Evolutionary conservation across 2,113 vertebrate species (phyloP).

Genomic region (Fregetta grallaria): DNA sequence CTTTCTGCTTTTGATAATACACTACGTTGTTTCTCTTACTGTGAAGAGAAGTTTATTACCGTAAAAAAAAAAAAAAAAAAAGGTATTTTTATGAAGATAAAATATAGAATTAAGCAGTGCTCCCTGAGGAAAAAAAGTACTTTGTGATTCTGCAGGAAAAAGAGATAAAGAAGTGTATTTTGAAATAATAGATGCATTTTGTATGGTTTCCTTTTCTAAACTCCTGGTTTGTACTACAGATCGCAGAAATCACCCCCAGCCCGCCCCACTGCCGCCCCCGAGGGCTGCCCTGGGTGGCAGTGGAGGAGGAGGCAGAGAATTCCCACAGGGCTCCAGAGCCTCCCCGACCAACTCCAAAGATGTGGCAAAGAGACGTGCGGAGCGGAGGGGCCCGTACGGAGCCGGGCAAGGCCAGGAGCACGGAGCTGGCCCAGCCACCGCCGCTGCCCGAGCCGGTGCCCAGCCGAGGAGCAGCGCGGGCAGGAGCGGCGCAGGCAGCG

Average conservation of each 20-base stretch:
- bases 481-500: background rate
- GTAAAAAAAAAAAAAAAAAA: background rate
- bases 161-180: constrained; percentile 72
- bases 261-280: constrained; percentile 20
- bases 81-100: constrained; percentile 79
- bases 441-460: background rate
- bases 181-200: constrained; percentile 76
- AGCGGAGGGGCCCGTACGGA: background rate
- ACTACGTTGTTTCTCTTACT: constrained; percentile 74
- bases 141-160: constrained; percentile 58
- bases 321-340: constrained; percentile 15
- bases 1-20: constrained; percentile 83
- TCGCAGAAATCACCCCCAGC: constrained; percentile 60
- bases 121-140: constrained; percentile 62
- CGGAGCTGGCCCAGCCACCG: background rate
- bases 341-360: background rate
- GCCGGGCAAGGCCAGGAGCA: background rate
- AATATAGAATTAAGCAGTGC: constrained; percentile 56
- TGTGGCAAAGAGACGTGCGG: background rate
- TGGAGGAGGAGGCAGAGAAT: constrained; percentile 11
- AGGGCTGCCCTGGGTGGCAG: constrained; percentile 26
- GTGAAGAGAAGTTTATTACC: constrained; percentile 80
- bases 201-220: constrained; percentile 76
- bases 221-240: constrained; percentile 68
- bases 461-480: background rate